Base-by-base conservation (phyloP, 2,888 invertebrate species). In the Encarsia formosa region DNA sequence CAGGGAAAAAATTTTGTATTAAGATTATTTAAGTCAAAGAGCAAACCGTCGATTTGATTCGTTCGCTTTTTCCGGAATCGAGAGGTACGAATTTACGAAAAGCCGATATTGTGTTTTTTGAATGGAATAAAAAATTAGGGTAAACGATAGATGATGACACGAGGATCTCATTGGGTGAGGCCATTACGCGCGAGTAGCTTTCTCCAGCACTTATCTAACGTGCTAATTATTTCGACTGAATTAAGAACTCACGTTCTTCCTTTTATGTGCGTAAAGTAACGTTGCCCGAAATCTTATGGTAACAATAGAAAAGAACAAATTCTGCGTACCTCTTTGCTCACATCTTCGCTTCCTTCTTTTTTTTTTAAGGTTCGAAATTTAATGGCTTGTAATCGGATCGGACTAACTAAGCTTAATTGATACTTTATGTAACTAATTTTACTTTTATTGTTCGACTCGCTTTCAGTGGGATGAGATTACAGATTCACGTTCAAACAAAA, bases 191-290 rank as follows among this genome's bases (percentile, higher is more conserved):
- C 5, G 19, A 23, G 40, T 45, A 53, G 49, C 53, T 53, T 53
- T 53, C 53, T 45, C 49, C 40, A 16, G 11, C n/a, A 13, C 45
- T 53, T 53, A 53, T 53, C 53, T 49, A 53, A 53, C 45, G 32
- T 31, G 41, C 53, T 53, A 53, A 53, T 53, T 49, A 49, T 44
- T 44, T 43, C 48, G 32, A 43, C 40, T 26, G 39, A 29, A 41
- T 51, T 46, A 51, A 37, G 35, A 9, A 20, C 39, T 18, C 13
- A 24, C 40, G 22, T 15, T n/a, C 16, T 32, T 26, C 6, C 26
- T 26, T 11, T 26, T 26, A 6, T 26, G 6, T 11, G 1, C 26
- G 26, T 26, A 26, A 8, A 26, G 26, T 26, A 26, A 6, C 26
- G 26, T 8, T 26, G 26, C 26, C n/a, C 26, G 26, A 26, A 26